Base-by-base conservation (phyloP, 2,888 invertebrate genomes). In the Pseudococcus longispinus region DNA sequence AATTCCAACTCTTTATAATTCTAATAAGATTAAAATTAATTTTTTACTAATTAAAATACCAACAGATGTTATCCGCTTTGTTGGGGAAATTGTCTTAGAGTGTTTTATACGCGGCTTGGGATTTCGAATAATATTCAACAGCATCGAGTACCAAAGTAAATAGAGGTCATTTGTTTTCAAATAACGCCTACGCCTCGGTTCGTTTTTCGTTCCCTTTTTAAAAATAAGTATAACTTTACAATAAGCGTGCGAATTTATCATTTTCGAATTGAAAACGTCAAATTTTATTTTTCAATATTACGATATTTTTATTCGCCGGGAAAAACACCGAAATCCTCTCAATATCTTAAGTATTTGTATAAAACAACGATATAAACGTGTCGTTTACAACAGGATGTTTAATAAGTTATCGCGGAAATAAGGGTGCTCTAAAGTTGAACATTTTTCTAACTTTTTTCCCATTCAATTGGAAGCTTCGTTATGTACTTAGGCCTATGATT, bases 201-300 rank as follows among this genome's bases (percentile, higher is more conserved):
- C 20, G 8, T 4, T 23, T 60, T 23, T 23, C n/a, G 15, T 51
- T n/a, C 51, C 18, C n/a, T 51, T 60, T 60, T 60, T 60, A 23
- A 9, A 23, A 20, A 60, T 55, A 55, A 1, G 26, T 32, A 29
- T 18, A 70, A 29, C 29, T 70, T 70, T 18, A 29, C 70, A 29
- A 70, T 70, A 70, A 60, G 4, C 18, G 70, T 32, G 70, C 18
- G 70, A 70, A 70, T 70, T 70, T 70, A 70, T 70, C 70, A 70
- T 32, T 29, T 70, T 29, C 15, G 13, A 70, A 70, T 70, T 18
- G 70, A 70, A 70, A 29, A 70, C 8, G 70, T 70, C 70, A 70
- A 29, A 70, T 70, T 70, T 60, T 32, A 18, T 32, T 18, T 70
- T 70, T 26, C 70, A 32, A 32, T 5, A 8, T 70, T 0, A 70